Evolutionary conservation across 2,113 vertebrate species (phyloP), one percentile per base, ranked within the genome.

Genomic region (Pavo muticus): DNA sequence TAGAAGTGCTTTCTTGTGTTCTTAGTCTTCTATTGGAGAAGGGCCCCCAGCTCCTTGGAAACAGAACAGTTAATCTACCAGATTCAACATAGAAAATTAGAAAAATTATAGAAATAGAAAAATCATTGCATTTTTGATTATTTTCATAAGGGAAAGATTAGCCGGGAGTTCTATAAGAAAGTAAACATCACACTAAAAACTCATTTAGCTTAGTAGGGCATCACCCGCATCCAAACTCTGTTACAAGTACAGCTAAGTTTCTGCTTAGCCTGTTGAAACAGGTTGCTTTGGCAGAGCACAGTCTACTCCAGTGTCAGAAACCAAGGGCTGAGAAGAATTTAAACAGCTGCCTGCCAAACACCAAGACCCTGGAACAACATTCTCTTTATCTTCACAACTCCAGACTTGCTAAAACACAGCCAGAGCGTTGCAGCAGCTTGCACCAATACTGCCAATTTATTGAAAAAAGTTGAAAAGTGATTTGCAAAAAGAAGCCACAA

Each of bases 321-420:
- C 0, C 4, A 47, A 78, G 19, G 14, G 19, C 25, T 90, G 30
- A 74, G 18, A 12, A 71, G 21, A 84, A 91, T 37, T 92, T 67
- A 91, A 88, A 88, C 6, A 68, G 76, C 73, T 92, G 69, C 61
- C 32, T 68, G 73, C 86, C 93, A 92, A 91, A 60, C 3, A 23
- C 44, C 42, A 81, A 32, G 19, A 88, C 67, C 19, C 54, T 59
- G n/a, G n/a, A 76, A 0, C 35, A 83, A 48, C 12, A 32, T 74
- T 78, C 24, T 50, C 44, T 88, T 75, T 78, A 30, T 50, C 47
- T 90, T 71, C 42, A 47, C 72, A 86, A 52, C 16, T 6, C 30
- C 52, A 77, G 35, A 29, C 39, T 65, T 21, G 1, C 61, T 87
- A 81, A 90, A 78, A 84, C 47, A 69, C 9, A 92, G 20, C 10